Evolutionary conservation across 2,113 vertebrate species (phyloP).

Genomic region (Pluvianellus socialis): DNA sequence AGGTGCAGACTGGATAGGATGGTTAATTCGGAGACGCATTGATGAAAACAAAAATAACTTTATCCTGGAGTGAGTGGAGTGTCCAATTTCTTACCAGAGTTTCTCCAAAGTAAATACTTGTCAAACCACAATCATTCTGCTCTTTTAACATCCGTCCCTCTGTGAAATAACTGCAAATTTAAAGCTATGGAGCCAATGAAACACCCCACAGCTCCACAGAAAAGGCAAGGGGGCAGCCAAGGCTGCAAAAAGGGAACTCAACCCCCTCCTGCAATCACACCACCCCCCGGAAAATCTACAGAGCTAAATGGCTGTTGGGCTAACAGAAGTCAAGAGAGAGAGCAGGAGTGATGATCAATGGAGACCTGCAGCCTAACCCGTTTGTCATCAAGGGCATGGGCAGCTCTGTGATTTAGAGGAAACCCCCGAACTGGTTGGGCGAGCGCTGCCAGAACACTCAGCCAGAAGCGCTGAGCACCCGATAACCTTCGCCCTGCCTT

Average conservation of each 20-base stretch:
- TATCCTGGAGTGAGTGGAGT: not conserved
- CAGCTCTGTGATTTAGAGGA: not conserved
- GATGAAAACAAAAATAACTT: not conserved
- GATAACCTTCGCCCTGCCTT: slow-evolving; percentile 7
- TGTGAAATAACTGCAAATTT: not conserved
- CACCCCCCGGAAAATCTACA: not conserved
- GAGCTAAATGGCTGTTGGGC: not conserved
- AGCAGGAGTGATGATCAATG: not conserved
- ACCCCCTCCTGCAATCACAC: fast-evolving
- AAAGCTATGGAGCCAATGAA: not conserved
- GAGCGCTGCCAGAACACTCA: not conserved
- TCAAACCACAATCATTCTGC: not conserved
- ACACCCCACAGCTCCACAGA: not conserved
- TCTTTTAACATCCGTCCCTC: not conserved
- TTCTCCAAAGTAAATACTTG: not conserved
- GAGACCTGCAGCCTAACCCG: not conserved
- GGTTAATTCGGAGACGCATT: not conserved
- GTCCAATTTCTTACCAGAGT: not conserved
- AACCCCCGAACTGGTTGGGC: not conserved
- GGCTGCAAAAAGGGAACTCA: not conserved
- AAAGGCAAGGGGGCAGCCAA: not conserved
- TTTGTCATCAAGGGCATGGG: not conserved
- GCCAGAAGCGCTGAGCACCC: not conserved
- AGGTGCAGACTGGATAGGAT: not conserved
- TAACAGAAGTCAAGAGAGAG: not conserved